phyloP scores from a whole-genome alignment of 2,113 vertebrate species.

The Nipponia nippon region DNA sequence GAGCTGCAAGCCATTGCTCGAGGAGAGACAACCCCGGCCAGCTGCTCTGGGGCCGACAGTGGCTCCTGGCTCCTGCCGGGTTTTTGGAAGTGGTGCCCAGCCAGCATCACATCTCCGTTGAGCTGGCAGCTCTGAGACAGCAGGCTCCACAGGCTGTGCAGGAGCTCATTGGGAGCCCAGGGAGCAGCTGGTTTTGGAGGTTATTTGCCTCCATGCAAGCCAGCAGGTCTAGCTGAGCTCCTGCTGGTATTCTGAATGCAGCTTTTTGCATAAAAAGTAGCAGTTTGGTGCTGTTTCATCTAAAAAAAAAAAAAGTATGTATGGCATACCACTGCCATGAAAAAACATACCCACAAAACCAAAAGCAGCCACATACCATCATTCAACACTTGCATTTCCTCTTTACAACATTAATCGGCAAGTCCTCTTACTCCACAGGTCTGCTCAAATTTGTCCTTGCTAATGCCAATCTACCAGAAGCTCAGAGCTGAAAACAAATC shows the following conservation, averaged over 20 bases:
- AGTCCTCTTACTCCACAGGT: background rate
- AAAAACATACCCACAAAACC: slow-evolving; percentile 21
- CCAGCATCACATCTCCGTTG: fast-evolving
- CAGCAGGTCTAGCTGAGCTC: background rate
- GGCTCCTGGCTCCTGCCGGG: background rate
- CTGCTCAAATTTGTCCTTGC: background rate
- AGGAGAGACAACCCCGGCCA: background rate
- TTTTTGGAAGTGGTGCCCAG: background rate
- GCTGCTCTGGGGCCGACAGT: background rate
- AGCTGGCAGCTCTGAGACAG: background rate
- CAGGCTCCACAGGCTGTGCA: background rate
- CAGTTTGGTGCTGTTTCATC: background rate
- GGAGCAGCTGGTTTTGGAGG: background rate
- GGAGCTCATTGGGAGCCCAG: background rate
- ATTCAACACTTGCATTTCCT: background rate
- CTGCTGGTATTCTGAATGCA: background rate
- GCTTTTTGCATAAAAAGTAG: background rate
- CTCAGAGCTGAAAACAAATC: background rate
- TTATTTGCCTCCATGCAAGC: background rate
- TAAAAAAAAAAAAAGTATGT: background rate
- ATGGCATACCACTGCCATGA: background rate
- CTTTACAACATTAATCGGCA: background rate
- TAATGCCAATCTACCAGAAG: background rate
- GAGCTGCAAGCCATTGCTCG: background rate
- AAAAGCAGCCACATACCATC: background rate